These are phyloP conservation scores for Anguilla megastoma DNA, from an alignment of 2,797 vertebrate species.

Conservation along the genomic window DNA sequence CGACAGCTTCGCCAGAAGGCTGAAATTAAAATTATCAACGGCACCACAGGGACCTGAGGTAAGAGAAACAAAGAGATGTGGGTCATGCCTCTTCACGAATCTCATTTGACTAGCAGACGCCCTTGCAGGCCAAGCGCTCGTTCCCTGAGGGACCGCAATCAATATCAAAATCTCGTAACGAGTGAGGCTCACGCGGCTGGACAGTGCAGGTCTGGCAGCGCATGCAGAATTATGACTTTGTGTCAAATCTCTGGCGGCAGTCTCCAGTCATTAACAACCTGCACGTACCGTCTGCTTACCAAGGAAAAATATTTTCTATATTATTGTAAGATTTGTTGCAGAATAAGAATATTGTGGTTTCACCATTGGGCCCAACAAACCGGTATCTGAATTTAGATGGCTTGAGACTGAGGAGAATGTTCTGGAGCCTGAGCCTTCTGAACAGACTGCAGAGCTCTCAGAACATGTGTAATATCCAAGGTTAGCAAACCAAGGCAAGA, in stretches of 20 bases:
- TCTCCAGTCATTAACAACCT: neutral
- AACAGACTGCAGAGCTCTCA: neutral
- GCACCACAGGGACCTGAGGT: conserved; percentile 42
- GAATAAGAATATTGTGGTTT: neutral
- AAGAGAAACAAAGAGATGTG: conserved; percentile 40
- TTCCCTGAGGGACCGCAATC: conserved; percentile 35
- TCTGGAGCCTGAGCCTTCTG: neutral
- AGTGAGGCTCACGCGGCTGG: neutral
- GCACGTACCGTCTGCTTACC: neutral
- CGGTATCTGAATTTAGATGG: too few species aligned
- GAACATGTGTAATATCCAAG: conserved; percentile 25
- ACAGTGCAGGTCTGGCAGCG: neutral
- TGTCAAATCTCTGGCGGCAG: neutral
- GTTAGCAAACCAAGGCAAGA: conserved; percentile 35
- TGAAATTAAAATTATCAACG: conserved; percentile 44
- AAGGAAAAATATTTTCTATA: neutral
- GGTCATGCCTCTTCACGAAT: conserved; percentile 43
- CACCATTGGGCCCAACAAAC: neutral
- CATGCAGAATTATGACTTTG: neutral
- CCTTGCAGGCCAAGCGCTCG: conserved; percentile 27
- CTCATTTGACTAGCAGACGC: conserved; percentile 44
- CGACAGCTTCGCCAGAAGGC: conserved; percentile 36
- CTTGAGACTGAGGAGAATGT: neutral
- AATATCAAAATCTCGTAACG: conserved; percentile 27
- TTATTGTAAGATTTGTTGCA: neutral